These are phyloP conservation scores for Hecatera dysodea DNA, from an alignment of 2,888 invertebrate species.

Conservation along the genomic window DNA sequence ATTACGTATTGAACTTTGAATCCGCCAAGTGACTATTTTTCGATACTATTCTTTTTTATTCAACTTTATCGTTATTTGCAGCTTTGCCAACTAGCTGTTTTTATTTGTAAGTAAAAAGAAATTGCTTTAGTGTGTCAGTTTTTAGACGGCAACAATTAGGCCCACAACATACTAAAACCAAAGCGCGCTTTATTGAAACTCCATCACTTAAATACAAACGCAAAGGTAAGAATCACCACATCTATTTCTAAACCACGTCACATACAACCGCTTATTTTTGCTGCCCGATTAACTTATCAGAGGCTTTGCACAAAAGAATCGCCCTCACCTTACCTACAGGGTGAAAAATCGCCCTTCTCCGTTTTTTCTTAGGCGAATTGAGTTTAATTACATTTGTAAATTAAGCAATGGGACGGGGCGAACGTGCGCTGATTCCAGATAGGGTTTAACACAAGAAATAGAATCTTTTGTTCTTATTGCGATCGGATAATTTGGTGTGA, in stretches of 20 bases:
- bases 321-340: constrained; percentile 54
- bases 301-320: constrained; percentile 60
- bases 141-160: too few relatives aligned
- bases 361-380: constrained; percentile 59
- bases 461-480: constrained; percentile 64
- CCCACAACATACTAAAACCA: background rate
- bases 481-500: constrained; percentile 59
- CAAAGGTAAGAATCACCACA: constrained; percentile 41
- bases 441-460: constrained; percentile 58
- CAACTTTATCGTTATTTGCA: too few relatives aligned
- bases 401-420: constrained; percentile 66
- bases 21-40: too few relatives aligned
- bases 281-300: constrained; percentile 66
- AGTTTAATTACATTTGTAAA: constrained; percentile 70
- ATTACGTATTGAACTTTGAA: background rate
- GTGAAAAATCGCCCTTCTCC: constrained; percentile 62
- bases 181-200: background rate
- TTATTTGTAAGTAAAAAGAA: too few relatives aligned
- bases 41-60: too few relatives aligned
- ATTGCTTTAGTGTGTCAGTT: too few relatives aligned
- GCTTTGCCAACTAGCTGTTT: too few relatives aligned
- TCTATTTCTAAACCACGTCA: constrained; percentile 53
- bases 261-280: constrained; percentile 62
- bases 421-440: constrained; percentile 62
- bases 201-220: constrained; percentile 17